phyloP scores from a whole-genome alignment of 2,888 invertebrate genomes.

The Caenorhabditis imperialis region DNA sequence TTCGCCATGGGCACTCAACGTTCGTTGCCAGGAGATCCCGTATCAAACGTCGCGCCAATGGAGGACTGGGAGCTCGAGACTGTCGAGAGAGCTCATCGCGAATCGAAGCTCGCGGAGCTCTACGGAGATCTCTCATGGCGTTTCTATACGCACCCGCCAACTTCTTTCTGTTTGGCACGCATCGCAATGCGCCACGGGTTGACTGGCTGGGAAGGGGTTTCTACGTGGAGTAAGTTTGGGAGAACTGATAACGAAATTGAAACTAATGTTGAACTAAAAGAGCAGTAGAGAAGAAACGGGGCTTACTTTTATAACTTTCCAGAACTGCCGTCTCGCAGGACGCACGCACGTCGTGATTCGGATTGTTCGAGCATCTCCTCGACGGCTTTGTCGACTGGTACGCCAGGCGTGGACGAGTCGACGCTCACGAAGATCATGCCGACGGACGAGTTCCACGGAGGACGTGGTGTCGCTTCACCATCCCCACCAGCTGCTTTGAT shows the following conservation, averaged over 20 bases:
- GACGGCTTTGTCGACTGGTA: slow-evolving; percentile 1
- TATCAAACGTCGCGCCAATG: slow-evolving; percentile 48
- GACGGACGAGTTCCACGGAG: slow-evolving; percentile 21
- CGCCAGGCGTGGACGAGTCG: slow-evolving; percentile 23
- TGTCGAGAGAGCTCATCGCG: slow-evolving; percentile 59
- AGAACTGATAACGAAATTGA: too few relatives aligned
- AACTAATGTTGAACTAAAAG: too few relatives aligned
- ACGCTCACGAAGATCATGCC: slow-evolving; percentile 39
- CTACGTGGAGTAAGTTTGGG: slow-evolving; percentile 26
- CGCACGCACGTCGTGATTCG: slow-evolving; percentile 25
- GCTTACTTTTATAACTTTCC: slow-evolving; percentile 8
- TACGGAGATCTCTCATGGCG: slow-evolving; percentile 58
- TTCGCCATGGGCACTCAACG: slow-evolving; percentile 39
- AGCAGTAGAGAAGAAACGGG: too few relatives aligned
- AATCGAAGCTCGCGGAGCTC: slow-evolving; percentile 53
- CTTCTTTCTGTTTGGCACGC: slow-evolving; percentile 39
- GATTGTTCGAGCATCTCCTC: slow-evolving; percentile 9
- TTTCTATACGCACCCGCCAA: slow-evolving; percentile 54
- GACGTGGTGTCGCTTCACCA: slow-evolving; percentile 33
- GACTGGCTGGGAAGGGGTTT: slow-evolving; percentile 25
- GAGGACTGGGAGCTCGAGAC: slow-evolving; percentile 57
- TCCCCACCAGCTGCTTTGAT: slow-evolving; percentile 54
- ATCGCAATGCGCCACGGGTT: slow-evolving; percentile 39
- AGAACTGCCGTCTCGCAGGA: slow-evolving; percentile 23
- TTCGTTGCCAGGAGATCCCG: slow-evolving; percentile 30